Percentiles rank a stretch among this genome's conserved stretches.
Conservation (phyloP, 1,140 invertebrate species). For the Dermatophagoides farinae region DNA sequence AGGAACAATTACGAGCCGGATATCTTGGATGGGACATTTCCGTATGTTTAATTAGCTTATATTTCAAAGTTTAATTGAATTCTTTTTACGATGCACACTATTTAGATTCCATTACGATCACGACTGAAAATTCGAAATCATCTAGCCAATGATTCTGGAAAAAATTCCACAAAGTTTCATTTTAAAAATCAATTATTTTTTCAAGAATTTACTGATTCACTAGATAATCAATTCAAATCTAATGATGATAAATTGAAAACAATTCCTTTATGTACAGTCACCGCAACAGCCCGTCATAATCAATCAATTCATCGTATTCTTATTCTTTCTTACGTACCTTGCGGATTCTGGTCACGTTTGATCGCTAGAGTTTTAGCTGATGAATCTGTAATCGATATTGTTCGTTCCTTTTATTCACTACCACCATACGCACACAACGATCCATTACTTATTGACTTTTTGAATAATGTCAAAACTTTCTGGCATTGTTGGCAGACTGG, state of each 20-base stretch:
- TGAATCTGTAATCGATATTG: slow-evolving; percentile 59
- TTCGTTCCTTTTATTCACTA: slow-evolving; percentile 41
- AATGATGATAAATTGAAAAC: background rate
- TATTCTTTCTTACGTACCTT: slow-evolving; percentile 86
- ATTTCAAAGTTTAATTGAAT: background rate
- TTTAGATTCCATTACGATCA: slow-evolving; percentile 43
- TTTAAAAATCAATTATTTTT: slow-evolving; percentile 8
- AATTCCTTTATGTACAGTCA: background rate
- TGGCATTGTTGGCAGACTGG: slow-evolving; percentile 94
- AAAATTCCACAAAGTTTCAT: background rate
- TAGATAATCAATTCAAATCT: background rate
- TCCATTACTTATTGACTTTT: slow-evolving; percentile 29
- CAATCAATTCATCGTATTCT: slow-evolving; percentile 34
- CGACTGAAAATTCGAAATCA: slow-evolving; percentile 36
- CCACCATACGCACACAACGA: slow-evolving; percentile 39
- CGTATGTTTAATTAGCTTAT: slow-evolving; percentile 17
- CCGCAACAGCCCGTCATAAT: slow-evolving; percentile 5
- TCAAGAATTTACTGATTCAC: background rate
- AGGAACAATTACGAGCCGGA: slow-evolving; percentile 39
- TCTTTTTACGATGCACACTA: background rate
- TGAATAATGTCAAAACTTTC: slow-evolving; percentile 44
- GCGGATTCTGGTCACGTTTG: slow-evolving; percentile 89
- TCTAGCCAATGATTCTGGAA: slow-evolving; percentile 30
- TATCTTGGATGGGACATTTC: slow-evolving; percentile 27
- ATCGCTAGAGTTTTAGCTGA: slow-evolving; percentile 79